Conservation (phyloP, 2,113 vertebrate species). For the Podiceps cristatus region DNA sequence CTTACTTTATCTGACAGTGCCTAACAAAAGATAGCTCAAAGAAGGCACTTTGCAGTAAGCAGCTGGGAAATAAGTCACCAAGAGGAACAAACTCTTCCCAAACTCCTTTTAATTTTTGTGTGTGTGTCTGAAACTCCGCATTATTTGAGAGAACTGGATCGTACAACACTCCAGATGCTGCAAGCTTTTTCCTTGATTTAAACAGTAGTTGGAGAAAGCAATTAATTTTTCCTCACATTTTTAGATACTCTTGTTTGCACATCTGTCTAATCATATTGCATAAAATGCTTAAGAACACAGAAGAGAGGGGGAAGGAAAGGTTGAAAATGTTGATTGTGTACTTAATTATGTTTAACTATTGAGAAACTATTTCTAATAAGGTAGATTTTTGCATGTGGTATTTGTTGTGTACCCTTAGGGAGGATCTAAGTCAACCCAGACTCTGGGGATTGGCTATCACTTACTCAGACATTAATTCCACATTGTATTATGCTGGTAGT, state of each 20-base stretch:
- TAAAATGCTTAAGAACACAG: constrained; percentile 37
- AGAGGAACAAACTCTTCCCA: background rate
- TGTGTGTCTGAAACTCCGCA: background rate
- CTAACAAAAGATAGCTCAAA: background rate
- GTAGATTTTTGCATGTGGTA: background rate
- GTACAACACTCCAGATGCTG: background rate
- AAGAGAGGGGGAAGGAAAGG: background rate
- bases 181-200: constrained; percentile 6
- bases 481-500: background rate
- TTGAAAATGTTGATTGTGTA: background rate
- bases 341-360: background rate
- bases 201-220: background rate
- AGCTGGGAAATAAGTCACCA: background rate
- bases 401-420: background rate
- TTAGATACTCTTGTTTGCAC: background rate
- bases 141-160: background rate
- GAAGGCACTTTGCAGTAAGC: background rate
- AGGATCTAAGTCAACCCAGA: background rate
- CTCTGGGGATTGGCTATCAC: background rate
- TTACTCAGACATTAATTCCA: background rate
- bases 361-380: background rate
- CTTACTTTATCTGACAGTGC: background rate
- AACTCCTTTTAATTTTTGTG: background rate
- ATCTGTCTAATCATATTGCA: constrained; percentile 35
- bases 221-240: constrained; percentile 18